Evolutionary conservation across 2,113 vertebrate species (phyloP).

Genomic region (Suncus etruscus): DNA sequence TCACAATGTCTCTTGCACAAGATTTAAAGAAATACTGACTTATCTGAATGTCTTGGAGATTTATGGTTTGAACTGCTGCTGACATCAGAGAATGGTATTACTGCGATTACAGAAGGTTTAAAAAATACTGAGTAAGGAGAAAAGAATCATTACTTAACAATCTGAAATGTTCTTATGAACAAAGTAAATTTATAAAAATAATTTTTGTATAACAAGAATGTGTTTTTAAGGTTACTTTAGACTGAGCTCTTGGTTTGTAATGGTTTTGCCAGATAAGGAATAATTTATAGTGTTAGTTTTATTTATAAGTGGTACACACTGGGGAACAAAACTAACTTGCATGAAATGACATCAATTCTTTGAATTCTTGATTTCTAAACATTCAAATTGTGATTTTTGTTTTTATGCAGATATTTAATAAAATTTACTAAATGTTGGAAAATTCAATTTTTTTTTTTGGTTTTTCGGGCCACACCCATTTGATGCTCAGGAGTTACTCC

Average conservation of each 20-base stretch:
- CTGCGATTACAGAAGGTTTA: background rate
- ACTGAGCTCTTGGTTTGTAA: background rate
- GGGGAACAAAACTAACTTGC: too few species aligned
- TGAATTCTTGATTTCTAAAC: background rate
- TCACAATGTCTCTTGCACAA: background rate
- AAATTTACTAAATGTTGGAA: background rate
- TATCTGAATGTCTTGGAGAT: background rate
- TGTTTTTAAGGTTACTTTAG: background rate
- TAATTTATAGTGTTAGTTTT: background rate
- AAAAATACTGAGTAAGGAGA: background rate
- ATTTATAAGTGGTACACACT: background rate
- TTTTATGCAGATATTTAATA: background rate
- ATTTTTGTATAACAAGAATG: background rate
- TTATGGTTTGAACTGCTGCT: background rate
- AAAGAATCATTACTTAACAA: too few species aligned
- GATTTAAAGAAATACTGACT: background rate
- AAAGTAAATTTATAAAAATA: background rate
- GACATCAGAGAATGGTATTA: background rate
- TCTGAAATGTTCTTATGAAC: background rate
- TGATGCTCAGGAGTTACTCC: too few species aligned
- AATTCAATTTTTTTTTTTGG: background rate
- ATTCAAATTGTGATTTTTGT: background rate
- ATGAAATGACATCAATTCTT: background rate
- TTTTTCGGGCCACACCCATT: too few species aligned
- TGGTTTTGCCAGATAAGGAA: background rate